These are phyloP conservation scores for Crepidodera aurea DNA, from an alignment of 2,888 invertebrate species.

Conservation along the genomic window DNA sequence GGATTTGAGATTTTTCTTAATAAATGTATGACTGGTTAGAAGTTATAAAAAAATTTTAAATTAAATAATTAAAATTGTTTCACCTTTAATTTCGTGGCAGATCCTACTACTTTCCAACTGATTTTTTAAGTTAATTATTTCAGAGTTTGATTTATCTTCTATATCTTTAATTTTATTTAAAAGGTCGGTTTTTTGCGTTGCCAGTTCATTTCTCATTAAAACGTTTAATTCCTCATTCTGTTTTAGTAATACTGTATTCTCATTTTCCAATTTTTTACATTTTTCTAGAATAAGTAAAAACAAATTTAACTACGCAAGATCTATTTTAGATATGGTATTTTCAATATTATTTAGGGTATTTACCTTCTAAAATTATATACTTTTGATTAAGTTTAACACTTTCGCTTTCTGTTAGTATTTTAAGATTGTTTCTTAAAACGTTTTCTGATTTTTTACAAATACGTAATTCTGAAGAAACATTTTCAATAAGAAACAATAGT, in stretches of 20 bases:
- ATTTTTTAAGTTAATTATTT: conserved; percentile 32
- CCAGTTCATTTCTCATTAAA: conserved; percentile 23
- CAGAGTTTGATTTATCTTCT: conserved; percentile 20
- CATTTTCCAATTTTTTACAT: conserved; percentile 26
- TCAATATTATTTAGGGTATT: not conserved
- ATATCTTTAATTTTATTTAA: conserved; percentile 25
- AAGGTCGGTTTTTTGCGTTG: conserved; percentile 26
- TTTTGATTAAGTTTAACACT: conserved; percentile 33
- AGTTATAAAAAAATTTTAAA: too few relatives aligned
- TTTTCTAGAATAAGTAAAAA: conserved; percentile 25
- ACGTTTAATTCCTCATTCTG: conserved; percentile 23
- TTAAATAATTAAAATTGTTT: not conserved
- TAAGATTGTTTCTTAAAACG: conserved; percentile 24
- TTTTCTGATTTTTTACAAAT: conserved; percentile 25
- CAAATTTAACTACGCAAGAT: not conserved
- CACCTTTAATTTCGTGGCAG: conserved; percentile 37
- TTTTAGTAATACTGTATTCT: conserved; percentile 23
- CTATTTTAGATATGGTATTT: not conserved
- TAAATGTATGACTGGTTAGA: too few relatives aligned
- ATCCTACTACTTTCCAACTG: conserved; percentile 34
- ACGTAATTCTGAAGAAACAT: conserved; percentile 33
- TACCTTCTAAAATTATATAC: conserved; percentile 38
- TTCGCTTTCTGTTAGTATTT: conserved; percentile 26
- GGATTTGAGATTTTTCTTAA: too few relatives aligned
- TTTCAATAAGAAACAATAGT: conserved; percentile 29